Conservation (phyloP, 2,797 vertebrate genomes). For the Anabas testudineus region DNA sequence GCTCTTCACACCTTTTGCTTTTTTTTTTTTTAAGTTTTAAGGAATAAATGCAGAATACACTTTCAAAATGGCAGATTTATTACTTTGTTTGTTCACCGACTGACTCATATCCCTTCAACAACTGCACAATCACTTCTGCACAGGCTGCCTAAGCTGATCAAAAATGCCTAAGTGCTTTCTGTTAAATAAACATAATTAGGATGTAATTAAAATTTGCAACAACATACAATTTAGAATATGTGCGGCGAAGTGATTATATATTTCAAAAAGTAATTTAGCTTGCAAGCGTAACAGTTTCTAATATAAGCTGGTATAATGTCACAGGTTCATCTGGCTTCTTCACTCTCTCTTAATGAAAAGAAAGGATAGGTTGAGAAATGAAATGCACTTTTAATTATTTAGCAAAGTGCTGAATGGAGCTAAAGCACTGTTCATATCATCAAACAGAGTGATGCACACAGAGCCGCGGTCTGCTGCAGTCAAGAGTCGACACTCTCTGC, state of each 20-base stretch:
- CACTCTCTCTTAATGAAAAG: conserved; percentile 39
- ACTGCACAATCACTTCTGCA: conserved; percentile 9
- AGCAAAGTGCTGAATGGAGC: conserved; percentile 56
- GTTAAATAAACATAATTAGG: conserved; percentile 29
- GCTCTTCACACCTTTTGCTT: conserved; percentile 2
- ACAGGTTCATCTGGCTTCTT: conserved; percentile 33
- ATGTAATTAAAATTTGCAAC: conserved; percentile 37
- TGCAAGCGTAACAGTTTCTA: conserved; percentile 1
- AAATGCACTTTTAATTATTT: conserved; percentile 74
- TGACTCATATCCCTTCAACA: not conserved
- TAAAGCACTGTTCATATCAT: conserved; percentile 50
- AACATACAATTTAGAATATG: conserved; percentile 21
- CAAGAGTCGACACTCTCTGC: conserved; percentile 34
- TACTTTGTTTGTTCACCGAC: conserved; percentile 4
- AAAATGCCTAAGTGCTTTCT: conserved; percentile 16
- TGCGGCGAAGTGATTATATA: conserved; percentile 13
- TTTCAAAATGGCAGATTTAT: not conserved
- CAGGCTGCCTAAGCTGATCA: not conserved
- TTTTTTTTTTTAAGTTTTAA: not conserved
- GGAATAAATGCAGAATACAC: not conserved
- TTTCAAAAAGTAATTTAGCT: conserved; percentile 29
- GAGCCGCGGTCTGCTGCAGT: conserved; percentile 44
- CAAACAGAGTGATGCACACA: conserved; percentile 44
- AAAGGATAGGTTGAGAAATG: conserved; percentile 47
- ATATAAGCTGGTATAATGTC: conserved; percentile 29